Conservation (phyloP, 2,888 invertebrate genomes). For the Epirrhoe tristata region DNA sequence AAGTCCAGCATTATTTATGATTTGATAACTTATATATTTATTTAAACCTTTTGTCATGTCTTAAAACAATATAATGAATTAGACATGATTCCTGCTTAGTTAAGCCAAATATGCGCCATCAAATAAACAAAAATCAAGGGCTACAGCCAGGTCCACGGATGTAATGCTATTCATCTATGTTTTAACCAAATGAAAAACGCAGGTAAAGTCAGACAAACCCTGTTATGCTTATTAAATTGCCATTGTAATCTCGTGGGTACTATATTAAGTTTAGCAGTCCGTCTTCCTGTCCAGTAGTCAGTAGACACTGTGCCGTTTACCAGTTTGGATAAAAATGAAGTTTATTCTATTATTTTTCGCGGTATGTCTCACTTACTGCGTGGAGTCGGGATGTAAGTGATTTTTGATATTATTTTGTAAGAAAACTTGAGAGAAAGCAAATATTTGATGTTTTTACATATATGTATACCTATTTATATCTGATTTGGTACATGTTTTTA, state of each 20-base stretch:
- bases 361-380: conserved; percentile 2
- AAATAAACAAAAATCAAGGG: too few species aligned
- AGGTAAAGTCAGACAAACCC: conserved; percentile 9
- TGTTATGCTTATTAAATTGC: conserved; percentile 1
- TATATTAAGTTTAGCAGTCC: conserved; percentile 26
- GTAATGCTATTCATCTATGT: too few species aligned
- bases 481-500: too few species aligned
- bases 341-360: conserved; percentile 15
- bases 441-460: not conserved
- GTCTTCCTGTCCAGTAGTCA: conserved; percentile 23
- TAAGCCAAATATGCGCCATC: too few species aligned
- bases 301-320: conserved; percentile 24
- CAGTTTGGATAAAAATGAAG: conserved; percentile 18
- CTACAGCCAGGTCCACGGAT: too few species aligned
- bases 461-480: too few species aligned
- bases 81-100: too few species aligned
- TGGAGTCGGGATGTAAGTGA: conserved; percentile 17
- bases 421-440: not conserved
- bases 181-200: not conserved
- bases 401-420: not conserved
- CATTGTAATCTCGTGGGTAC: conserved; percentile 11
- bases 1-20: too few species aligned
- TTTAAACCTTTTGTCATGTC: too few species aligned
- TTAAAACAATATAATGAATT: too few species aligned
- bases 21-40: too few species aligned